Conservation (phyloP, 1,140 invertebrate species). For the Pantala flavescens region DNA sequence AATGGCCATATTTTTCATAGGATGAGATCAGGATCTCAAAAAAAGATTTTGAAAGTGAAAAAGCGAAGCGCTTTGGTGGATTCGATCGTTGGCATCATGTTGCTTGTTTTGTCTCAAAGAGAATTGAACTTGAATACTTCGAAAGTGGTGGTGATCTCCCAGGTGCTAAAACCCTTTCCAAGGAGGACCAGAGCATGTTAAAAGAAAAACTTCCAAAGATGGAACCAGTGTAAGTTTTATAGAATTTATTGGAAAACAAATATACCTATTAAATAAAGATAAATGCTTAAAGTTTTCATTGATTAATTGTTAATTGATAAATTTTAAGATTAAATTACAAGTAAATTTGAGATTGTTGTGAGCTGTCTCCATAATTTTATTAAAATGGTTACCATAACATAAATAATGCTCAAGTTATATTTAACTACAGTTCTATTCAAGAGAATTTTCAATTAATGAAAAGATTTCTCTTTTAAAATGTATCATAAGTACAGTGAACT, state of each 20-base stretch:
- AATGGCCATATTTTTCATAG: conserved; percentile 32
- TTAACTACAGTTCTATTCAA: too few species aligned
- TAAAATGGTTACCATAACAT: too few species aligned
- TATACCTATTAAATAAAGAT: conserved; percentile 15
- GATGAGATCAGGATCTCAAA: conserved; percentile 72
- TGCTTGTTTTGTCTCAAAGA: conserved; percentile 78
- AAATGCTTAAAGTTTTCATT: too few species aligned
- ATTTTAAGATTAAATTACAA: conserved; percentile 21
- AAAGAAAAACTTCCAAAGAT: conserved; percentile 55
- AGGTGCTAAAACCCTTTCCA: conserved; percentile 58
- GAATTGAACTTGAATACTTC: conserved; percentile 64
- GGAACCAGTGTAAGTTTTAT: conserved; percentile 17
- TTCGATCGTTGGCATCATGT: conserved; percentile 82
- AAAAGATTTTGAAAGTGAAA: conserved; percentile 73
- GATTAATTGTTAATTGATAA: conserved; percentile 18
- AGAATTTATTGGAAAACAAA: background rate
- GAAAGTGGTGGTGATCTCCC: conserved; percentile 56
- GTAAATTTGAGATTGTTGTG: too few species aligned
- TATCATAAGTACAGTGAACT: too few species aligned
- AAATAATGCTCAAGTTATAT: too few species aligned
- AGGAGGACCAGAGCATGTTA: conserved; percentile 62
- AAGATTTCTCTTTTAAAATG: too few species aligned
- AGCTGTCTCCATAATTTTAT: too few species aligned
- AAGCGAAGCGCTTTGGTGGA: conserved; percentile 67
- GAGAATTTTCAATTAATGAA: too few species aligned